These are phyloP conservation scores for Geopemphigus sp. DNA, from an alignment of 1,140 invertebrate genomes.

Conservation along the genomic window DNA sequence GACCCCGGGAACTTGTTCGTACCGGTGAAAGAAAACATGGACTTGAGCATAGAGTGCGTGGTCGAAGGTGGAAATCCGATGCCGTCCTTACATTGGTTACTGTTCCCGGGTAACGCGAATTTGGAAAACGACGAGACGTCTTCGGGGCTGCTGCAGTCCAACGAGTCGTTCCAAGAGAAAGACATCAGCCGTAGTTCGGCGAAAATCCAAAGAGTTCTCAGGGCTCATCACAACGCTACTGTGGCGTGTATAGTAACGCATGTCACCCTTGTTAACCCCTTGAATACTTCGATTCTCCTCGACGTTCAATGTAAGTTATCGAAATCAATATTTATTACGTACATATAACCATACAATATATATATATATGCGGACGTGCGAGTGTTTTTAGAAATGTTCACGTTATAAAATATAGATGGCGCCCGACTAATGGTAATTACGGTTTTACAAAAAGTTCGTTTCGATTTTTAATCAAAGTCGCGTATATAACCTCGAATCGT, in stretches of 20 bases:
- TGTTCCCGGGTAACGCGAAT: conserved; percentile 56
- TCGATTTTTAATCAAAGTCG: too few relatives aligned
- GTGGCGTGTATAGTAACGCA: conserved; percentile 73
- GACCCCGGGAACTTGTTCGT: conserved; percentile 81
- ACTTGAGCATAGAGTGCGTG: conserved; percentile 75
- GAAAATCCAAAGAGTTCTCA: conserved; percentile 64
- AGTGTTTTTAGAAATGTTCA: too few relatives aligned
- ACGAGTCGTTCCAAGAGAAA: conserved; percentile 53
- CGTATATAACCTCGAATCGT: too few relatives aligned
- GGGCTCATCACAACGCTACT: conserved; percentile 73
- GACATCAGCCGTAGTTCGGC: conserved; percentile 63
- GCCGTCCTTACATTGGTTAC: conserved; percentile 70
- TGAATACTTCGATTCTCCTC: conserved; percentile 70
- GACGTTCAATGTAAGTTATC: conserved; percentile 77
- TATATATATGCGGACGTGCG: too few relatives aligned
- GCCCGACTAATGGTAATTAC: too few relatives aligned
- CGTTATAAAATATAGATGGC: too few relatives aligned
- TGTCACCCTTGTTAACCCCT: conserved; percentile 64
- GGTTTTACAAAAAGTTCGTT: too few relatives aligned
- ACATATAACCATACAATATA: too few relatives aligned
- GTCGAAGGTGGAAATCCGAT: conserved; percentile 79
- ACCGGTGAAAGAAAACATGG: conserved; percentile 75
- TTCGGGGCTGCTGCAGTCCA: conserved; percentile 58
- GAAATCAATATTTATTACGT: too few relatives aligned
- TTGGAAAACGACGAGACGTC: conserved; percentile 58